phyloP scores from a whole-genome alignment of 2,797 vertebrate genomes.

The Hippopotamyrus pictus region DNA sequence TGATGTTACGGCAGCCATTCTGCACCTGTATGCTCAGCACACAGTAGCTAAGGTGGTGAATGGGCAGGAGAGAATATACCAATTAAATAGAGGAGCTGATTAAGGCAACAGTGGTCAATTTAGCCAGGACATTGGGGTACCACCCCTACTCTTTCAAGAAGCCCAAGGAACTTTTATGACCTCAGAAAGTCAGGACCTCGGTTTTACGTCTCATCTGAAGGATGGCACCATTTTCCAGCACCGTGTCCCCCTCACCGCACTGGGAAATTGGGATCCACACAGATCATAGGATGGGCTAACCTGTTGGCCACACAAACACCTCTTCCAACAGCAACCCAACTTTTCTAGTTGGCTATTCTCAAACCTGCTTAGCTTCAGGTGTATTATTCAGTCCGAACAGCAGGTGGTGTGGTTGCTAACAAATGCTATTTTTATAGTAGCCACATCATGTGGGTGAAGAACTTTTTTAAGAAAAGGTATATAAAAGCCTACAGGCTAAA shows the following conservation, averaged over 20 bases:
- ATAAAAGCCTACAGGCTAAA: background rate
- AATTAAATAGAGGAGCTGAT: background rate
- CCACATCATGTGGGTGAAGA: background rate
- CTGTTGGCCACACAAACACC: background rate
- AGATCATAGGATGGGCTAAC: background rate
- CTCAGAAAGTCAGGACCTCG: background rate
- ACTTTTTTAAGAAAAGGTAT: background rate
- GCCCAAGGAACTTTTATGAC: background rate
- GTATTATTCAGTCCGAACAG: background rate
- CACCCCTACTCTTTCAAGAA: background rate
- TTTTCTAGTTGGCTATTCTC: background rate
- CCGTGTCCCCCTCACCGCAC: background rate
- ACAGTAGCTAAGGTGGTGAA: background rate
- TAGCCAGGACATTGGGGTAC: background rate
- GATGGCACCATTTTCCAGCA: background rate
- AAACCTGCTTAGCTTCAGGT: background rate
- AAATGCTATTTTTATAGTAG: background rate
- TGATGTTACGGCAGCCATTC: background rate
- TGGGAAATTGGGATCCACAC: background rate
- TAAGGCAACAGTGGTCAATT: background rate
- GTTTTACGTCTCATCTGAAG: background rate
- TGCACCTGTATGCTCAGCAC: background rate
- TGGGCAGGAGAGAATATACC: background rate
- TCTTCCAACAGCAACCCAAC: background rate
- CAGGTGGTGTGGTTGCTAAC: background rate